phyloP scores from a whole-genome alignment of 2,888 invertebrate genomes.

The Xylota sylvarum region DNA sequence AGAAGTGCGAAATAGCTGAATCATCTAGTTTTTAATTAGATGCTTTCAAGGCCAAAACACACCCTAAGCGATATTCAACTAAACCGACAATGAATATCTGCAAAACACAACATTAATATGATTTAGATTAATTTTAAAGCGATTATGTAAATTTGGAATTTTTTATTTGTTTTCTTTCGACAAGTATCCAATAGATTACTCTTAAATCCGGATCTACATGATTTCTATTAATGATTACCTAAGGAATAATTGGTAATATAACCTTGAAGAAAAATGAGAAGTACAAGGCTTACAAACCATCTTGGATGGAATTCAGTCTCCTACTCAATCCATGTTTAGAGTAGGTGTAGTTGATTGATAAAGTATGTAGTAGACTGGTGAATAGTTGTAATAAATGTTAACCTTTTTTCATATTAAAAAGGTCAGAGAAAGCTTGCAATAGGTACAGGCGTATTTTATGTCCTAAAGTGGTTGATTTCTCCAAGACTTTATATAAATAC shows the following conservation, averaged over 20 bases:
- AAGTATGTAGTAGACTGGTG: not conserved
- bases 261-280: constrained; percentile 1
- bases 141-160: constrained; percentile 11
- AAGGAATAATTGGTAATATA: not conserved
- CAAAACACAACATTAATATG: not conserved
- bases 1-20: constrained; percentile 2
- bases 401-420: not conserved
- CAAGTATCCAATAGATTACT: not conserved
- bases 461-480: no score
- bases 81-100: not conserved
- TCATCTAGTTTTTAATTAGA: constrained; percentile 17
- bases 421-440: no score
- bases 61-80: not conserved
- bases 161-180: not conserved
- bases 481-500: no score
- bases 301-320: not conserved
- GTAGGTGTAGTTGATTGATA: not conserved
- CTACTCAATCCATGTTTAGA: not conserved
- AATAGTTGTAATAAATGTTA: not conserved
- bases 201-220: not conserved
- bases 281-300: not conserved
- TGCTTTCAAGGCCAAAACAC: constrained; percentile 13
- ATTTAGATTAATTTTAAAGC: constrained; percentile 1
- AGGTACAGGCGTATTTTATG: no score
- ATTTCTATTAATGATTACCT: not conserved